phyloP scores from a whole-genome alignment of 2,797 vertebrate genomes.

The Ptychobarbus kaznakovi region DNA sequence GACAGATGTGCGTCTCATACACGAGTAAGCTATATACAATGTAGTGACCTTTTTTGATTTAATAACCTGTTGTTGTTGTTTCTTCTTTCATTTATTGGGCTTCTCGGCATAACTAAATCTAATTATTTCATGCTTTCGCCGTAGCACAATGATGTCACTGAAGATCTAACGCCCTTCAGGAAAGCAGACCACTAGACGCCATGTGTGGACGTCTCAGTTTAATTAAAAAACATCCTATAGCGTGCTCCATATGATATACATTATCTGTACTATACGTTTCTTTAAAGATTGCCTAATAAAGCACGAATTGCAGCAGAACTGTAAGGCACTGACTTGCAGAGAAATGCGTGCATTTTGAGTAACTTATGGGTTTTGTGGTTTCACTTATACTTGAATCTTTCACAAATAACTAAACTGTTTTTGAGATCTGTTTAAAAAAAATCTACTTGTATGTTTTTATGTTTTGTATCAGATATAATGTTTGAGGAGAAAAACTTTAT shows the following conservation, averaged over 20 bases:
- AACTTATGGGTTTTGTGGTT: no score
- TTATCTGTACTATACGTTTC: not conserved
- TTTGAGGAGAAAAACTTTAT: no score
- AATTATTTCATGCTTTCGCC: not conserved
- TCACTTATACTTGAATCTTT: no score
- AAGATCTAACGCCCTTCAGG: not conserved
- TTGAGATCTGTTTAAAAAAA: no score
- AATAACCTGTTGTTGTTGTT: not conserved
- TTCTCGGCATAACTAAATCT: not conserved
- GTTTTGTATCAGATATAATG: no score
- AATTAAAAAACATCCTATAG: not conserved
- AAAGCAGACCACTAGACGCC: not conserved
- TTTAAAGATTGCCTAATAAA: not conserved
- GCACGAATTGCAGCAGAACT: not conserved
- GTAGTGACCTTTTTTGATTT: not conserved
- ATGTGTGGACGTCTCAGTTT: not conserved
- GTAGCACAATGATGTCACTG: not conserved
- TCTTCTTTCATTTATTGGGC: not conserved
- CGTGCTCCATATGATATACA: no score
- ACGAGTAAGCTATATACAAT: not conserved
- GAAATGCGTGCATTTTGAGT: not conserved
- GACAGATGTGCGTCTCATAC: not conserved
- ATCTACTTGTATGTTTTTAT: no score
- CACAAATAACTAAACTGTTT: no score
- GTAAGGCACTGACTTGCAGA: not conserved